phyloP scores from a whole-genome alignment of 2,797 vertebrate species.

The Protosalanx chinensis region DNA sequence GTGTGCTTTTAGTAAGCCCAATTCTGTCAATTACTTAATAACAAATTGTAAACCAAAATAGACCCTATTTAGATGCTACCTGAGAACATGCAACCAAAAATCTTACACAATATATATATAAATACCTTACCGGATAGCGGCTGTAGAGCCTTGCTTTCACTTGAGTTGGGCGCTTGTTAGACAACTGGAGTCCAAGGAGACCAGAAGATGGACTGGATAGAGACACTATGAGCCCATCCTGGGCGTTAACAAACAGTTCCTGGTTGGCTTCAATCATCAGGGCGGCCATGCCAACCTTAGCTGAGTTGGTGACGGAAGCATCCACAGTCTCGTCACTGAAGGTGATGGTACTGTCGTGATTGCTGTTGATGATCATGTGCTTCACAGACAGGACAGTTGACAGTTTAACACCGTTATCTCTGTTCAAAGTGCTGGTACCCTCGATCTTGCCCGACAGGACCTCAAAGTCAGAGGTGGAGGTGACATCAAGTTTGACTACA shows the following conservation, averaged over 20 bases:
- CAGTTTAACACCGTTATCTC: constrained; percentile 75
- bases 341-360: constrained; percentile 78
- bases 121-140: constrained; percentile 74
- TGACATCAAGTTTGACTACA: constrained; percentile 73
- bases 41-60: too few species aligned
- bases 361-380: constrained; percentile 74
- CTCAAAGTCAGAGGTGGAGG: constrained; percentile 76
- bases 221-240: constrained; percentile 59
- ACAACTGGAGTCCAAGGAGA: constrained; percentile 71
- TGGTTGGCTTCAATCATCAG: constrained; percentile 75
- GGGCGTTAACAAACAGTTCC: constrained; percentile 78
- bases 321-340: constrained; percentile 73
- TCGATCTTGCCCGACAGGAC: constrained; percentile 80
- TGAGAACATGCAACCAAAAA: too few species aligned
- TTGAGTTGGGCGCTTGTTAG: constrained; percentile 51
- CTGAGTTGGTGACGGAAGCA: constrained; percentile 73
- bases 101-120: constrained; percentile 2
- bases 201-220: constrained; percentile 78
- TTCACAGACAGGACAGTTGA: constrained; percentile 74
- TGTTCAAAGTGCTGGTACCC: constrained; percentile 77
- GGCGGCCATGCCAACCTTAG: constrained; percentile 60
- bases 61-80: too few species aligned
- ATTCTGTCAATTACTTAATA: too few species aligned
- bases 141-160: constrained; percentile 76
- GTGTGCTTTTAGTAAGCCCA: too few species aligned